These are phyloP conservation scores for Pseudorectes ferrugineus DNA, from an alignment of 2,113 vertebrate genomes.

Conservation along the genomic window DNA sequence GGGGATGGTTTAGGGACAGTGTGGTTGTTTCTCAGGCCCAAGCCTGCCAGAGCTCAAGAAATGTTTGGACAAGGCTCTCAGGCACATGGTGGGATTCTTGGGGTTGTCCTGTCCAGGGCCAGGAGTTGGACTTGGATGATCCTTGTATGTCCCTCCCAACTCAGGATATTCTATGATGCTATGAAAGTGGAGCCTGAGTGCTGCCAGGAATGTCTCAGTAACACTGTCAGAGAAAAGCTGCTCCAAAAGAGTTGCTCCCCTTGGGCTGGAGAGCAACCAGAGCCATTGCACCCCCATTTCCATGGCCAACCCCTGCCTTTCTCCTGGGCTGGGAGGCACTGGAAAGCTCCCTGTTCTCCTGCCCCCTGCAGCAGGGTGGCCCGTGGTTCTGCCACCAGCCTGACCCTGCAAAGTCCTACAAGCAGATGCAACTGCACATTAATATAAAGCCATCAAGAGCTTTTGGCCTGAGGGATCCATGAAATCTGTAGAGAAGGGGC, in stretches of 20 bases:
- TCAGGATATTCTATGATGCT: not conserved
- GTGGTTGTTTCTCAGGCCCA: not conserved
- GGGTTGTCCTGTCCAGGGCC: not conserved
- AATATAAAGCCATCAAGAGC: not conserved
- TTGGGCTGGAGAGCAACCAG: not conserved
- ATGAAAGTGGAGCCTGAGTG: not conserved
- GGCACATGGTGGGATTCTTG: not conserved
- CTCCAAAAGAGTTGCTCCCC: not conserved
- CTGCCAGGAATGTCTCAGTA: not conserved
- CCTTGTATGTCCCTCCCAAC: not conserved
- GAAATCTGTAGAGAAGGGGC: not conserved
- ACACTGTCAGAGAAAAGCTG: not conserved
- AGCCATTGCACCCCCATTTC: not conserved
- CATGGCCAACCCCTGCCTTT: accelerated
- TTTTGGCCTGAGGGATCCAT: not conserved
- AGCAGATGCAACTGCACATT: not conserved
- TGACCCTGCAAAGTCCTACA: not conserved
- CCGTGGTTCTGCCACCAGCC: not conserved
- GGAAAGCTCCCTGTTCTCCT: not conserved
- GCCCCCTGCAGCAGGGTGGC: not conserved
- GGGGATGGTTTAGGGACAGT: not conserved
- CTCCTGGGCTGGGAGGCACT: not conserved
- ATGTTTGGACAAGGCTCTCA: not conserved
- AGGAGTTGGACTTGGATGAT: not conserved
- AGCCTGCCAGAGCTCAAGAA: not conserved